phyloP scores from a whole-genome alignment of 2,888 invertebrate genomes.

The Eilema depressum region DNA sequence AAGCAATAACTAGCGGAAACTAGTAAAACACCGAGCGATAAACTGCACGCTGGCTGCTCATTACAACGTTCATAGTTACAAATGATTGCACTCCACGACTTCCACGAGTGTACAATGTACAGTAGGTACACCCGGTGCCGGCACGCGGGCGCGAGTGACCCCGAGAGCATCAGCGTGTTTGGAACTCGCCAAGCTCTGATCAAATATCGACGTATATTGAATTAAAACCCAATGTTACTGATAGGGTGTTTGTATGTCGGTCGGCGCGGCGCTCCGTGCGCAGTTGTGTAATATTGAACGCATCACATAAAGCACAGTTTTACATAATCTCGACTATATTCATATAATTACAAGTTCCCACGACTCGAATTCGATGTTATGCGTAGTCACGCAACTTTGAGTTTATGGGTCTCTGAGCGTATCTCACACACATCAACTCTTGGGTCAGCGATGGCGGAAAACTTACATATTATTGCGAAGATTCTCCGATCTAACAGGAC shows the following conservation, averaged over 20 bases:
- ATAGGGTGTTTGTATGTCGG: too few species aligned
- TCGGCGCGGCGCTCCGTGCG: too few species aligned
- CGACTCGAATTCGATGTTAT: constrained; percentile 2
- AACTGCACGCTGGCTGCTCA: not conserved
- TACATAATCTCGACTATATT: not conserved
- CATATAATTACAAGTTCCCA: not conserved
- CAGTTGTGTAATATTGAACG: not conserved
- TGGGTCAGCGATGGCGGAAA: not conserved
- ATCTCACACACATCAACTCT: not conserved
- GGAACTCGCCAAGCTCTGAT: too few species aligned
- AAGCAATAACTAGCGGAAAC: not conserved
- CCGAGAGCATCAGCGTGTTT: not conserved
- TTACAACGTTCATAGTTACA: not conserved
- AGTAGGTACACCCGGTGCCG: too few species aligned
- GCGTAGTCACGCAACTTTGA: not conserved
- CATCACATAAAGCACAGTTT: not conserved
- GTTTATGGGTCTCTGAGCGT: not conserved
- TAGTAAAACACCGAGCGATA: not conserved
- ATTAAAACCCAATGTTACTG: not conserved
- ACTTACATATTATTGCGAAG: too few species aligned
- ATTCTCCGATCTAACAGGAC: too few species aligned
- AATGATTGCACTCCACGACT: not conserved
- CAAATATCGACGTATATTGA: not conserved
- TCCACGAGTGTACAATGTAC: too few species aligned
- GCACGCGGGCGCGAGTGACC: not conserved